Base-by-base conservation (phyloP, 2,113 vertebrate species). In the Microcebus jonahi region DNA sequence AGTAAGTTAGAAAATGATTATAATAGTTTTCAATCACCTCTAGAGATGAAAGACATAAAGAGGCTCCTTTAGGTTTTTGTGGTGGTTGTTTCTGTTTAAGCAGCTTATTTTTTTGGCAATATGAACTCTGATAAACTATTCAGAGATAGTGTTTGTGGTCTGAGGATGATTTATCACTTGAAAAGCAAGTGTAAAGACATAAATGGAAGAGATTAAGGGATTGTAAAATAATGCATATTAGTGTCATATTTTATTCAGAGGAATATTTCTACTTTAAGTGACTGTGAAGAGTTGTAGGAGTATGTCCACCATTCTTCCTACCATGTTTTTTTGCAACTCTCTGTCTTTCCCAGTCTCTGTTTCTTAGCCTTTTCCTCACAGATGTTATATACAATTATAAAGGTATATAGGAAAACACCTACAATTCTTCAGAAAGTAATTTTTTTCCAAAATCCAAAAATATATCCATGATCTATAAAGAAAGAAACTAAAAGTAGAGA, bases 201-300 rank as follows among this genome's bases (percentile, higher is more conserved):
- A 85, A 90, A 73, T 11, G 73, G 85, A 85, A 84, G 82, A 96
- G n/a, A 21, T 91, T 82, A 39, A 80, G 20, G 53, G 76, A 48
- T 67, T 92, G 29, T 97, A 75, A 97, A 95, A 88, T 95, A 96
- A 77, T 82, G 67, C 45, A 71, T 14, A 95, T 96, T 90, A 97
- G 20, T 59, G n/a, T 29, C 81, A 61, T 94, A 98, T 98, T 97
- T 98, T 92, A 98, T 92, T 95, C 65, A 96, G 39, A 97, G 88
- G 50, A 1, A 84, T 88, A 85, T 97, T 98, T 98, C 96, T 96
- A 96, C 96, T 97, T 95, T 95, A 98, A 97, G 27, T 95, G 88
- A 79, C 84, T 96, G 71, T 97, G 18, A 97, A 63, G 70, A 77
- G n/a, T 97, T 97, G 45, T 82, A 95, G 88, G 50, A 97, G 53